Percentiles rank a stretch among this genome's conserved stretches.
These are phyloP conservation scores for Lampropteryx suffumata DNA, from an alignment of 2,888 invertebrate genomes.

Conservation along the genomic window DNA sequence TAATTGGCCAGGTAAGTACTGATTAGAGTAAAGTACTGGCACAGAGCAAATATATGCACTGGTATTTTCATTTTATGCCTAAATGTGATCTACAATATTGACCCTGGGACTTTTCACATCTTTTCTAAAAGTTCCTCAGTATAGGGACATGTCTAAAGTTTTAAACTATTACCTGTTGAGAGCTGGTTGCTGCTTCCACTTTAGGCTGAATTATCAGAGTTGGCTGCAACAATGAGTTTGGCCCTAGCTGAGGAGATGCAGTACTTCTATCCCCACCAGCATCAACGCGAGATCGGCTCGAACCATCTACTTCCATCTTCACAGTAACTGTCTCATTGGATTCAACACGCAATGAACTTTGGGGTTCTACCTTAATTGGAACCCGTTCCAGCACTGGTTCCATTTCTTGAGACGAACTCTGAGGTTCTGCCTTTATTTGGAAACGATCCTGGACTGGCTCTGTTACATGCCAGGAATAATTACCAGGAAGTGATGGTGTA, in stretches of 20 bases:
- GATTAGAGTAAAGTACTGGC: too few relatives aligned
- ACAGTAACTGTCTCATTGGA: slow-evolving; percentile 46
- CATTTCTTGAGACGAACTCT: slow-evolving; percentile 33
- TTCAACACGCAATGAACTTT: slow-evolving; percentile 31
- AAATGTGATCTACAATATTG: too few relatives aligned
- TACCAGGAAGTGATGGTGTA: neutral
- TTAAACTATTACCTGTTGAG: slow-evolving; percentile 42
- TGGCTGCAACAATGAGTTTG: slow-evolving; percentile 50
- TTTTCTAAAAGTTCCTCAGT: too few relatives aligned
- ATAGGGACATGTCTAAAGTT: too few relatives aligned
- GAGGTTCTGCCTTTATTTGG: slow-evolving; percentile 48
- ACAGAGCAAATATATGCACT: too few relatives aligned
- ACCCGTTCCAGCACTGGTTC: slow-evolving; percentile 37
- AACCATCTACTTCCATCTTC: slow-evolving; percentile 48
- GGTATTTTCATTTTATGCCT: too few relatives aligned
- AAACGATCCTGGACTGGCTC: slow-evolving; percentile 1
- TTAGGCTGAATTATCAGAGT: slow-evolving; percentile 24
- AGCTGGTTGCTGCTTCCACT: slow-evolving; percentile 31
- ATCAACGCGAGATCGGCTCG: slow-evolving; percentile 43
- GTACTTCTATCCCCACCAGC: slow-evolving; percentile 53
- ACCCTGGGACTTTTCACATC: too few relatives aligned
- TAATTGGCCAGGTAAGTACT: too few relatives aligned
- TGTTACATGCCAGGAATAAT: neutral
- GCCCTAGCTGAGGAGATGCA: slow-evolving; percentile 67
- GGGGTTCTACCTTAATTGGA: slow-evolving; percentile 55